Evolutionary conservation across 2,888 invertebrate species (phyloP), one percentile per base, ranked within the genome.

Genomic region (Glyphotaelius pellucidus): DNA sequence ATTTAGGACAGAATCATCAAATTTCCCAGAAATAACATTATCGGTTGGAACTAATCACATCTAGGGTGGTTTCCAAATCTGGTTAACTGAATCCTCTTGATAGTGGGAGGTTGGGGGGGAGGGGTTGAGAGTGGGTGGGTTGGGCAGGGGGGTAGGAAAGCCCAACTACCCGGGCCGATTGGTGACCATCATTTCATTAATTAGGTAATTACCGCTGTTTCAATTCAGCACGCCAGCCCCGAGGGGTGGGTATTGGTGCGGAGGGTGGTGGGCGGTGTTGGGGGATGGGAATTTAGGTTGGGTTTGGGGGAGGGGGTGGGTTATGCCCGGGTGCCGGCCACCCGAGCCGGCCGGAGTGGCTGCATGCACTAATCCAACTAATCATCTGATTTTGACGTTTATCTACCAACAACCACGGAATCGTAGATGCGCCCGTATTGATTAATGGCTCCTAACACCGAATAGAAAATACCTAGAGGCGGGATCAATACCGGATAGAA

Each of bases 161-260:
- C 86, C 35, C 83, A 38, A 83, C n/a, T 86, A 86, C 30, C 30
- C 86, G 30, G 85, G 38, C 86, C 87, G 30, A 81, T 83, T 80
- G 52, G 89, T 89, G 91, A 84, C 91, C 84, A 91, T 91, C 91
- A 91, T 89, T 91, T 91, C 91, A 91, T 91, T 91, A 91, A 91
- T 89, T 81, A 89, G 89, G 38, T 89, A 91, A 91, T 91, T 91
- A 91, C 91, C 89, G 84, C 89, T 91, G 81, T 91, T 91, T 91
- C 91, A 88, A 91, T 91, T 88, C 88, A 83, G 83, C 81, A 88
- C 32, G 47, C 31, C 38, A n/a, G 42, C 86, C 86, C 86, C n/a
- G 47, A 14, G 52, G 38, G 42, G 30, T 86, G 38, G 86, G 25
- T 67, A 67, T 67, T 67, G 25, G 67, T 47, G 47, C 47, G 47